Percentiles rank a stretch among this genome's conserved stretches.
These are phyloP conservation scores for Gila orcuttii DNA, from an alignment of 2,113 vertebrate genomes.

Conservation along the genomic window DNA sequence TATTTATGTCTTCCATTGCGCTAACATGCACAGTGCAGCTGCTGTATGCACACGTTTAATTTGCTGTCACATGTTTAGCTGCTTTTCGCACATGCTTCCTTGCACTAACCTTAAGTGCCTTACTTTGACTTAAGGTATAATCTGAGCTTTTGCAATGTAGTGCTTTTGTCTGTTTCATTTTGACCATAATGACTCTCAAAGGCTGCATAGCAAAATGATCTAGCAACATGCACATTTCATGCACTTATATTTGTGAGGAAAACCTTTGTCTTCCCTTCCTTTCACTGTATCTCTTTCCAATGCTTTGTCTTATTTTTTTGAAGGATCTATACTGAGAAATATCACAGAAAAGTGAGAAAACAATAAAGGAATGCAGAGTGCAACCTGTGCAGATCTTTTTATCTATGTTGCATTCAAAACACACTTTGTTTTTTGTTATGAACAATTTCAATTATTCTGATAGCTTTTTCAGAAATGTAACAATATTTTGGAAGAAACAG, in stretches of 20 bases:
- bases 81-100: conserved; percentile 28
- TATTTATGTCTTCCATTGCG: conserved; percentile 34
- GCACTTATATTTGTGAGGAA: not conserved
- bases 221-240: conserved; percentile 5
- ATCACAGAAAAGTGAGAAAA: conserved; percentile 49
- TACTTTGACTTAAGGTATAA: not conserved
- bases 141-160: not conserved
- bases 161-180: conserved; percentile 25
- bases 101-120: conserved; percentile 13
- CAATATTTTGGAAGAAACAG: not conserved
- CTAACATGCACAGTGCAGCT: not conserved
- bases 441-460: not conserved
- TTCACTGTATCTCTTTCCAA: not conserved
- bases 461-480: not conserved
- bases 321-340: conserved; percentile 58
- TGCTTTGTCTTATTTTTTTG: conserved; percentile 44
- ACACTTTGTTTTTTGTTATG: not conserved
- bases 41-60: not conserved
- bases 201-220: not conserved
- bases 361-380: conserved; percentile 66
- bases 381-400: conserved; percentile 14
- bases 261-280: not conserved
- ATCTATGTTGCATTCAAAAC: not conserved
- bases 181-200: not conserved
- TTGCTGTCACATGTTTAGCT: not conserved